Percentiles rank a stretch among this genome's conserved stretches.
Evolutionary conservation across 2,113 vertebrate species (phyloP).

Genomic region (Campylorhamphus procurvoides): DNA sequence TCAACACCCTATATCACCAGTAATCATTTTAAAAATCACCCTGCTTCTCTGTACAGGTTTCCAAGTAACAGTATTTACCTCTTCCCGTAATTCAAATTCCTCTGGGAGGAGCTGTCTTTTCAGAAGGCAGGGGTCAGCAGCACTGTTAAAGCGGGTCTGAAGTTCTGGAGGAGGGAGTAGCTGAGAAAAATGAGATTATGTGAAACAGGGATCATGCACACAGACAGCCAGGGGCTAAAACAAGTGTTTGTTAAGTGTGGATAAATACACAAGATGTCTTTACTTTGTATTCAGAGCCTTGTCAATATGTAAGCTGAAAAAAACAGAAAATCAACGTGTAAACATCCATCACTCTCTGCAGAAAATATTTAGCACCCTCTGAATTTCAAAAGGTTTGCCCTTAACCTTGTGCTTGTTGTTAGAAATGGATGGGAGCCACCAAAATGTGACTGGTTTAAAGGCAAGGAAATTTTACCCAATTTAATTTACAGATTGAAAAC

Average conservation of each 20-base stretch:
- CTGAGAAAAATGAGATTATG: background rate
- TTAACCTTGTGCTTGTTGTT: background rate
- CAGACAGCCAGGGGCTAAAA: background rate
- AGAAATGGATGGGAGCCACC: background rate
- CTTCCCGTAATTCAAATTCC: background rate
- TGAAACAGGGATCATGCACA: background rate
- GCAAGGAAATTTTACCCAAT: background rate
- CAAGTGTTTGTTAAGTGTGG: background rate
- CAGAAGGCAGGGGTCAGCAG: slow-evolving; percentile 1
- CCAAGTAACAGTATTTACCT: background rate
- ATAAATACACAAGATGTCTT: background rate
- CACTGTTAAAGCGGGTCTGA: background rate
- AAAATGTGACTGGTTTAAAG: background rate
- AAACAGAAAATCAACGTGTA: background rate
- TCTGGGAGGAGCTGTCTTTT: background rate
- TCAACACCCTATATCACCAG: background rate
- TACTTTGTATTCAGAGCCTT: background rate
- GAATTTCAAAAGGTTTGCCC: background rate
- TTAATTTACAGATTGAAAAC: background rate
- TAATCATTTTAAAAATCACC: slow-evolving; percentile 39
- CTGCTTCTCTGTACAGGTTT: background rate
- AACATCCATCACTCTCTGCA: background rate
- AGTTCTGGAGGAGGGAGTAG: background rate
- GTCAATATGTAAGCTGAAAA: background rate
- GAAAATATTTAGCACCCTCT: background rate